Evolutionary conservation across 2,888 invertebrate genomes (phyloP), one percentile per base, ranked within the genome.

Genomic region (Harpalus rubripes): DNA sequence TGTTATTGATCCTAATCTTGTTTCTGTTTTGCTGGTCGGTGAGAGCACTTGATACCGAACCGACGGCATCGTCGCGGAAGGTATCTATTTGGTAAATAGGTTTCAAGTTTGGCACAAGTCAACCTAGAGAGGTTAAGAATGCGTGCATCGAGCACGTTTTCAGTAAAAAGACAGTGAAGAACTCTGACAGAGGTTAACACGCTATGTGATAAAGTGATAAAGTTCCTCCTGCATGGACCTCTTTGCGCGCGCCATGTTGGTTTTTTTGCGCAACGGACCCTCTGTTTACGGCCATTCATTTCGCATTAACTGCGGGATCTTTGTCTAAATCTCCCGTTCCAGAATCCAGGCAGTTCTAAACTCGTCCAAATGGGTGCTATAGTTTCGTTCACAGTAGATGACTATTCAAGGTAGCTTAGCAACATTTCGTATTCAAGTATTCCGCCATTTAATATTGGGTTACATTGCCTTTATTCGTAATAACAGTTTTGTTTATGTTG

Each of bases 191-290:
- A 78, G 78, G 78, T 78, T 78, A 78, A 78, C 79, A 80, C 79
- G 79, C 59, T 32, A 59, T 80, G 79, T 80, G 79, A 80, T 80
- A 80, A 80, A 80, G 79, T 80, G 79, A 80, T 80, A 32, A 80
- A 80, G 61, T 80, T 80, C 61, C 79, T 61, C 61, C 41, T 58
- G 59, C 79, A 80, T 61, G 39, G 59, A 59, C 16, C 79, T 80
- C 79, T 80, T 80, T 61, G 41, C 32, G 26, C 41, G 39, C 79
- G 61, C 59, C 79, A 80, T 80, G 79, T 61, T 59, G 79, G 41
- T 61, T 80, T 80, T 72, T 80, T 80, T 80, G 79, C 79, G 59
- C 61, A 61, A 3, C 39, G 79, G 61, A 80, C 79, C 79, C 79
- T 80, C 79, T 80, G 79, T 61, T 80, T 80, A 80, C 79, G 61